Evolutionary conservation across 2,797 vertebrate species (phyloP), one percentile per base, ranked within the genome.

Genomic region (Microcaecilia unicolor): DNA sequence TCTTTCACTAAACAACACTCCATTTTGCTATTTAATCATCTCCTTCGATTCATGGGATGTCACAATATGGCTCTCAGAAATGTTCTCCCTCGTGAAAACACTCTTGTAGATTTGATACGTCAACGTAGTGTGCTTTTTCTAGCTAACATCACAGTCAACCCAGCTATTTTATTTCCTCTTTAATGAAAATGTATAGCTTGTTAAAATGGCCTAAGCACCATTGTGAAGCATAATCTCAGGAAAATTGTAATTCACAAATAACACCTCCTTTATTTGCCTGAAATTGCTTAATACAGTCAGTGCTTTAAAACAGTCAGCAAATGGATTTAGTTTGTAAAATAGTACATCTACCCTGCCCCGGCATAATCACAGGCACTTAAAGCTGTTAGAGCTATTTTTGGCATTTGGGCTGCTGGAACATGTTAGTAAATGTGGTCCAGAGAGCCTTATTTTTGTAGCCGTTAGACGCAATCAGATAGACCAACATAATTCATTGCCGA

Each of bases 331-430:
- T 20, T 55, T 40, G 21, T 45, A 42, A 33, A 58, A 29, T 4
- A 2, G 1, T 37, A 6, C 13, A 33, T 44, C 40, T 25, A 22
- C 50, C 67, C 64, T 53, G 14, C 36, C 19, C 6, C 11, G 16
- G 11, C 40, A 11, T 51, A 67, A 61, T 50, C 28, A 54, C 7
- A 18, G 37, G 13, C 20, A 51, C 23, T 51, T 59, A 58, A n/a
- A 37, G 14, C 34, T 47, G 41, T 48, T 48, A 51, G 11, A 28
- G 28, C 8, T 58, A 18, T 41, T 36, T 37, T 46, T 48, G 22
- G 34, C 24, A 50, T n/a, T 11, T 29, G 11, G 9, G 3, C 15
- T 41, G 13, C 28, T 39, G 5, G 1, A 37, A 53, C 58, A 44
- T 14, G 3, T 44, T 51, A 49, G 22, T 12, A 57, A 58, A 44